These are phyloP conservation scores for Acanthococcus lagerstroemiae DNA, from an alignment of 2,888 invertebrate genomes.

Conservation along the genomic window DNA sequence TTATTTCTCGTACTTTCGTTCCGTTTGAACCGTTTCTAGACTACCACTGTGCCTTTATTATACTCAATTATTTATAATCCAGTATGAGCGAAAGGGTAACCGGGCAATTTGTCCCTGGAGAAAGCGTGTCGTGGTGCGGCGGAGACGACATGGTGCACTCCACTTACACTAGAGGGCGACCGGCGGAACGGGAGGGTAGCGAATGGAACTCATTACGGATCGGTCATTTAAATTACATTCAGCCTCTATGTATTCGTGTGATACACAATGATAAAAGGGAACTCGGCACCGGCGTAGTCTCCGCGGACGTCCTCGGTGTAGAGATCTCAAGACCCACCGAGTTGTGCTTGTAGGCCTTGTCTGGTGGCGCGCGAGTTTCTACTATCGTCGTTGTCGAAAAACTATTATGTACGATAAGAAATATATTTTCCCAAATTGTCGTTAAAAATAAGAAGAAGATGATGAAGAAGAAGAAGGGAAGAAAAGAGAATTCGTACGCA, in stretches of 20 bases:
- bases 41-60: not conserved
- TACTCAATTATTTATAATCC: not conserved
- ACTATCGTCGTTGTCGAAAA: not conserved
- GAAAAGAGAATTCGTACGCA: too few relatives aligned
- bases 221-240: not conserved
- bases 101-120: not conserved
- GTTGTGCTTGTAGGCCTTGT: too few relatives aligned
- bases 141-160: not conserved
- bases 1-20: not conserved
- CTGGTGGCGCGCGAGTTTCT: not conserved
- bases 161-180: not conserved
- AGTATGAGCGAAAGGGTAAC: not conserved
- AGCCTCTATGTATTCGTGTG: too few relatives aligned
- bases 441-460: not conserved
- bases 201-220: not conserved
- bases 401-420: not conserved
- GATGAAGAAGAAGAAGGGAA: too few relatives aligned
- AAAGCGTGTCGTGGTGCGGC: too few relatives aligned
- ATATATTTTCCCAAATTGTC: not conserved
- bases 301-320: too few relatives aligned
- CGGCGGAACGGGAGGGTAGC: too few relatives aligned
- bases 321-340: too few relatives aligned
- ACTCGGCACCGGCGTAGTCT: too few relatives aligned
- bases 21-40: not conserved
- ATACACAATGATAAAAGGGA: too few relatives aligned